These are phyloP conservation scores for Alexandromys fortis DNA, from an alignment of 2,113 vertebrate genomes.

Conservation along the genomic window DNA sequence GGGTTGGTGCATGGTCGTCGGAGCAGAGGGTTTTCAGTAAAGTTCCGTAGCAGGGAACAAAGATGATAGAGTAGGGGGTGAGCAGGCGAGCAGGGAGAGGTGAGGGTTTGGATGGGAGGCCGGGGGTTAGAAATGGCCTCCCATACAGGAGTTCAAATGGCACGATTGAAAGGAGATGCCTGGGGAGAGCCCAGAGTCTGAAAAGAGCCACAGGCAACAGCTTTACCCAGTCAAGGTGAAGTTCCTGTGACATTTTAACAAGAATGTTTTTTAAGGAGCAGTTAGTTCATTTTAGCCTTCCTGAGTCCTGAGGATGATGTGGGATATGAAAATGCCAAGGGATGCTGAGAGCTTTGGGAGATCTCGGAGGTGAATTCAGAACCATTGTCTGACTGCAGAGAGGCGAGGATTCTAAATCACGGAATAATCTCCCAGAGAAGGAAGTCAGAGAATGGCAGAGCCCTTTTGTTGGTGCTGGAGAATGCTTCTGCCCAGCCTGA, in stretches of 20 bases:
- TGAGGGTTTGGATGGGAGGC: neutral
- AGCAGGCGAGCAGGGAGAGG: neutral
- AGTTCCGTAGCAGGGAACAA: neutral
- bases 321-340: neutral
- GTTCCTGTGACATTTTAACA: neutral
- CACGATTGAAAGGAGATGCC: neutral
- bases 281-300: neutral
- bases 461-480: neutral
- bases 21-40: neutral
- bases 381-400: neutral
- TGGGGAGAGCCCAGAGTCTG: neutral
- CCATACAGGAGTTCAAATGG: neutral
- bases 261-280: neutral
- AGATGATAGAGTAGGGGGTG: neutral
- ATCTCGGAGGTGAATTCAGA: neutral
- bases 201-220: neutral
- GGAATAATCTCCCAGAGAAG: neutral
- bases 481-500: neutral
- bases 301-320: neutral
- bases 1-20: neutral
- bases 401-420: no score
- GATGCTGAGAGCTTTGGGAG: neutral
- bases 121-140: neutral
- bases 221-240: neutral
- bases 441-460: neutral